A percentile compares a stretch with the other conserved stretches of the same genome.
Evolutionary conservation across 2,797 vertebrate species (phyloP).

Genomic region (Chromobotia macracanthus): DNA sequence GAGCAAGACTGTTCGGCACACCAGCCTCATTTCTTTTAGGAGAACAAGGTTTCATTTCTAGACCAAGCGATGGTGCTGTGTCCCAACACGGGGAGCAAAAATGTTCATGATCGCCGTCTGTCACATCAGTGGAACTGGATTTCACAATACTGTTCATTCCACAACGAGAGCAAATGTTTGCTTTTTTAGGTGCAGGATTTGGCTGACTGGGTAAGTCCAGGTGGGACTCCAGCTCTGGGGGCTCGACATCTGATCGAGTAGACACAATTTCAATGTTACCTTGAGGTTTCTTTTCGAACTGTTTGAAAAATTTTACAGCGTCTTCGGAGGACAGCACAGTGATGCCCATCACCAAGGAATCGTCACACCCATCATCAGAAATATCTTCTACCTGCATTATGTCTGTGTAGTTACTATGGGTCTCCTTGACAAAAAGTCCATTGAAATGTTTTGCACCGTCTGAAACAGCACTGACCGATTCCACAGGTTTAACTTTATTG

Average conservation of each 20-base stretch:
- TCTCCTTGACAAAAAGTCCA: neutral
- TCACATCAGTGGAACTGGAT: constrained; percentile 22
- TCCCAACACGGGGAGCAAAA: constrained; percentile 50
- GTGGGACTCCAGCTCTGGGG: neutral
- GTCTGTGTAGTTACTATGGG: neutral
- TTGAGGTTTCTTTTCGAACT: constrained; percentile 7
- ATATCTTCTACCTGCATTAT: neutral
- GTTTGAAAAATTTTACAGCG: constrained; percentile 21
- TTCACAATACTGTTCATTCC: neutral
- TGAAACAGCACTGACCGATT: neutral
- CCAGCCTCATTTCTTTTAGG: neutral
- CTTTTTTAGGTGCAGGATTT: neutral
- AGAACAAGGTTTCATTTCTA: constrained; percentile 11
- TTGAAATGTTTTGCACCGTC: neutral
- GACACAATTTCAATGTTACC: neutral
- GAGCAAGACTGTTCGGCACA: neutral
- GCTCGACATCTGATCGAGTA: neutral
- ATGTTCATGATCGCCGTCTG: neutral
- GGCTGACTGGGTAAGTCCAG: neutral
- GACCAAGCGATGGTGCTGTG: constrained; percentile 35
- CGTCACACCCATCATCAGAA: constrained; percentile 14
- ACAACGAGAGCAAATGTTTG: neutral
- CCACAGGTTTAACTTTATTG: neutral
- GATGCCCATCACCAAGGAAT: constrained; percentile 20
- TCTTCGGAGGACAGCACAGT: constrained; percentile 37